A percentile compares a stretch with the other conserved stretches of the same genome.
These are phyloP conservation scores for Myotis yumanensis DNA, from an alignment of 2,113 vertebrate species.

Conservation along the genomic window DNA sequence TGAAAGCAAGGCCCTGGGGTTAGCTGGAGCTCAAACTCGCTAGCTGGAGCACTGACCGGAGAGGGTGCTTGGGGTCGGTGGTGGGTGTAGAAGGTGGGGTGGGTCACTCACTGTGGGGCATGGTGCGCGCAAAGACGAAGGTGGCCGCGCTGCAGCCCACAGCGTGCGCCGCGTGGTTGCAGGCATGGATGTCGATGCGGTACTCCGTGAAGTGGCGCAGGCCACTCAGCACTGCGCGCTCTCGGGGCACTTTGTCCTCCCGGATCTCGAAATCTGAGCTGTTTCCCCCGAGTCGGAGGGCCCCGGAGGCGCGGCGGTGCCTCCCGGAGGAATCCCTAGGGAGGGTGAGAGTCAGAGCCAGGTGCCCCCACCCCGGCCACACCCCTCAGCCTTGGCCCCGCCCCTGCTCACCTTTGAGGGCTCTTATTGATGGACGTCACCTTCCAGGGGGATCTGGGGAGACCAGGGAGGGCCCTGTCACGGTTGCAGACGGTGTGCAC, in stretches of 20 bases:
- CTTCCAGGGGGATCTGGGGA: conserved; percentile 86
- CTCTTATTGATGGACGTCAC: conserved; percentile 85
- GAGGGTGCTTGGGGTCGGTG: background rate
- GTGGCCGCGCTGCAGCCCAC: conserved; percentile 88
- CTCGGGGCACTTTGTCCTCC: conserved; percentile 86
- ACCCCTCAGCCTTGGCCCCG: background rate
- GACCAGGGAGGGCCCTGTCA: fast-evolving
- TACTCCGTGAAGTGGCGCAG: conserved; percentile 89
- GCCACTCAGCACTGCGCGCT: conserved; percentile 81
- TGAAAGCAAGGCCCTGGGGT: background rate
- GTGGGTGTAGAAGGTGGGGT: background rate
- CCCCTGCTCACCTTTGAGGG: conserved; percentile 79
- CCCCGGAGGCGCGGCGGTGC: conserved; percentile 40
- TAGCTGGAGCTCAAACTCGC: background rate
- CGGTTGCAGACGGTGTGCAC: background rate
- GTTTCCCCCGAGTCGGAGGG: conserved; percentile 44
- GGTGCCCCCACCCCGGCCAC: background rate
- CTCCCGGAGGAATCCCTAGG: conserved; percentile 43
- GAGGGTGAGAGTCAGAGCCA: background rate
- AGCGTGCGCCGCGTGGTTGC: conserved; percentile 87
- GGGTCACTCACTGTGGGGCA: conserved; percentile 82
- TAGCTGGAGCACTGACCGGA: background rate
- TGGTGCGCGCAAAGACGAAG: conserved; percentile 88
- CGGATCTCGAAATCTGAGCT: conserved; percentile 81
- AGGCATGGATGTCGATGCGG: conserved; percentile 89